phyloP scores from a whole-genome alignment of 2,113 vertebrate species.

The Apus apus region DNA sequence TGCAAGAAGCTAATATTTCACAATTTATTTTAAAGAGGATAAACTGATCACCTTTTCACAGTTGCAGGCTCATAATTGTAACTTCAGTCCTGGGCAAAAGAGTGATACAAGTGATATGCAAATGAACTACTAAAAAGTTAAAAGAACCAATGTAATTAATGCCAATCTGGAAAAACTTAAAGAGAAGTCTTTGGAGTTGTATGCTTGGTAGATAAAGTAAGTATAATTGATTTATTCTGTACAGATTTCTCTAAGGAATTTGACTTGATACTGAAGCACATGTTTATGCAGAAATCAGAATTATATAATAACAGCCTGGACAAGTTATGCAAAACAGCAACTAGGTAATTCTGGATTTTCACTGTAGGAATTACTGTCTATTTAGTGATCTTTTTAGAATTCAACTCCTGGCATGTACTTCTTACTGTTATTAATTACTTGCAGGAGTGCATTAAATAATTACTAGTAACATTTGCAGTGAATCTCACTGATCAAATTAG shows the following conservation, averaged over 20 bases:
- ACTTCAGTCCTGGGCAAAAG: neutral
- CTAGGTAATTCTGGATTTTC: neutral
- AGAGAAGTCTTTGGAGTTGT: neutral
- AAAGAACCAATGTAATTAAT: neutral
- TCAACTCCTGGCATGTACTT: neutral
- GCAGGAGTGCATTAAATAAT: neutral
- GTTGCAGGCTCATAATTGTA: rapidly evolving
- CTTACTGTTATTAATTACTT: neutral
- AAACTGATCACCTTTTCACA: neutral
- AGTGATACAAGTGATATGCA: neutral
- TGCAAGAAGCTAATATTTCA: neutral
- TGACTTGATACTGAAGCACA: neutral
- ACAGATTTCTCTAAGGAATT: neutral
- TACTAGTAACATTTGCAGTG: neutral
- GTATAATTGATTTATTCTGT: neutral
- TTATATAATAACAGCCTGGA: neutral
- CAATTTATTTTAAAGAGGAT: neutral
- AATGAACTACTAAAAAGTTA: neutral
- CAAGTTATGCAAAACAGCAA: neutral
- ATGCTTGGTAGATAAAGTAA: neutral
- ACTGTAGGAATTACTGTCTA: neutral
- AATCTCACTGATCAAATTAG: neutral
- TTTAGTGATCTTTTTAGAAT: neutral
- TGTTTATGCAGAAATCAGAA: neutral
- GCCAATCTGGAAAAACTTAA: neutral